Percentiles rank a stretch among this genome's conserved stretches.
phyloP scores from a whole-genome alignment of 2,113 vertebrate genomes.

The Eudyptes chrysolophus region DNA sequence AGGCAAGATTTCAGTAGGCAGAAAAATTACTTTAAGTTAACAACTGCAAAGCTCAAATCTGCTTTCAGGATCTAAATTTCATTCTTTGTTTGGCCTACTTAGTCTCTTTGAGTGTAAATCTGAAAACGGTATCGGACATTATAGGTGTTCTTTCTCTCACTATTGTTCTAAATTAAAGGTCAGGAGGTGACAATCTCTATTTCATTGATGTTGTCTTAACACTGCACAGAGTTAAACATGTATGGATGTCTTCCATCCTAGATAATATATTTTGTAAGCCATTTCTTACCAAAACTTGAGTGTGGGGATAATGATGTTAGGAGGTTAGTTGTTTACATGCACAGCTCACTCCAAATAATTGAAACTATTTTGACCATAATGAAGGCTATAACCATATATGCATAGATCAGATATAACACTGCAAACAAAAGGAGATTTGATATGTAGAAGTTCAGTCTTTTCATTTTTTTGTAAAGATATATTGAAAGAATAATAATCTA shows the following conservation, averaged over 20 bases:
- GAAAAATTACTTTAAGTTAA: neutral
- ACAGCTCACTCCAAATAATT: neutral
- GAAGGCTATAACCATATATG: neutral
- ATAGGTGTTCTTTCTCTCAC: neutral
- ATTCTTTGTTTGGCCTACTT: neutral
- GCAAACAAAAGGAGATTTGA: neutral
- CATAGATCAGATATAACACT: neutral
- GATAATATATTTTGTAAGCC: neutral
- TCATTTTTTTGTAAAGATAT: neutral
- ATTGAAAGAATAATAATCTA: neutral
- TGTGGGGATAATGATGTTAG: neutral
- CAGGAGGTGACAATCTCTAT: neutral
- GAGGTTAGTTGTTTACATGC: neutral
- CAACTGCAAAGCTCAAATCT: neutral
- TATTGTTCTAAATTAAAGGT: neutral
- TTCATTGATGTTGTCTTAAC: neutral
- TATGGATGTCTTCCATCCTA: neutral
- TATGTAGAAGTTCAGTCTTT: neutral
- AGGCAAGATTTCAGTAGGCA: neutral
- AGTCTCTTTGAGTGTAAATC: neutral
- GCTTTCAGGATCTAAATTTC: neutral
- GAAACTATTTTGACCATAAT: neutral
- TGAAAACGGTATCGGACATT: neutral
- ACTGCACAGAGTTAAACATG: neutral
- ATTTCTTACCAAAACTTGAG: neutral